phyloP scores from a whole-genome alignment of 2,888 invertebrate genomes.

The Sepiola atlantica region DNA sequence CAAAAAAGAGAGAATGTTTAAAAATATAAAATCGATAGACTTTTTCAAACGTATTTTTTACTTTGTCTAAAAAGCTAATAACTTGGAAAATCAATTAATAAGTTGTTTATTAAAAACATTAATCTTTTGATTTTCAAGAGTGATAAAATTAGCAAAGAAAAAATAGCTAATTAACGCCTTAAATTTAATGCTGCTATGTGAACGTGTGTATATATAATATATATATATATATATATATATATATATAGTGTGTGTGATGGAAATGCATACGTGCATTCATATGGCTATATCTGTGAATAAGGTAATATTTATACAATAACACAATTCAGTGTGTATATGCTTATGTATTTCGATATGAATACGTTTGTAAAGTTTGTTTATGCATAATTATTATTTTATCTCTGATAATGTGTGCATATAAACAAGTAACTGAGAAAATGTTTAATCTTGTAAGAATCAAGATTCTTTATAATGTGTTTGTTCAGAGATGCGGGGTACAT shows the following conservation, averaged over 20 bases:
- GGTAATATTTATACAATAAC: neutral
- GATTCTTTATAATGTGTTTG: too few relatives aligned
- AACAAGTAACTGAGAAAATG: too few relatives aligned
- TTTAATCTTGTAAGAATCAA: too few relatives aligned
- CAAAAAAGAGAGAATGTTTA: neutral
- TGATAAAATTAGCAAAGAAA: too few relatives aligned
- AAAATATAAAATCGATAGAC: constrained; percentile 11
- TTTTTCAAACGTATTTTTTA: neutral
- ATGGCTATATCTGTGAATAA: neutral
- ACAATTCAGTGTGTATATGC: neutral
- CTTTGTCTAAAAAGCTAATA: constrained; percentile 1
- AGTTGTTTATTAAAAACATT: constrained; percentile 13
- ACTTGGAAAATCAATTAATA: constrained; percentile 32
- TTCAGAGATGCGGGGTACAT: too few relatives aligned
- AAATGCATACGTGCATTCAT: too few relatives aligned
- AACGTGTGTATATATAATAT: neutral
- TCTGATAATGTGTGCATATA: too few relatives aligned
- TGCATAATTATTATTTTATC: neutral
- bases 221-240: too few relatives aligned
- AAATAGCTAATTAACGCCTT: neutral
- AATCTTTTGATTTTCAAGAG: constrained; percentile 21
- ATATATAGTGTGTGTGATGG: too few relatives aligned
- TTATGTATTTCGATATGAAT: neutral
- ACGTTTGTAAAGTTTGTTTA: neutral
- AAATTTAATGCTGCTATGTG: neutral